phyloP scores from a whole-genome alignment of 92 coral and sea anemone species.

The Phymanthus crucifer region DNA sequence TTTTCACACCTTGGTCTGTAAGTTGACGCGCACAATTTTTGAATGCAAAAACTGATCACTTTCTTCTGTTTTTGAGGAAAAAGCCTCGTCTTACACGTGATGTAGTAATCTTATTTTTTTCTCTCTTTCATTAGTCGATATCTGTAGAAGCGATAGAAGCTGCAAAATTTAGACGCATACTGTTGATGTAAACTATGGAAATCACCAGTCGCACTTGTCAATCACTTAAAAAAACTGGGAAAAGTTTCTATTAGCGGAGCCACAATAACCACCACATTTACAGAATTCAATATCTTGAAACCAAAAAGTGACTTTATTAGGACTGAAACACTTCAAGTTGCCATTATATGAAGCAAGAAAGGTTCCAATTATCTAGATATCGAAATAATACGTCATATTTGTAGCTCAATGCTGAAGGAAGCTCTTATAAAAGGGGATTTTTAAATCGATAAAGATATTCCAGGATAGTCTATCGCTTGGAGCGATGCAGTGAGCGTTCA shows the following conservation, averaged over 20 bases:
- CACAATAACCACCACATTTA: neutral
- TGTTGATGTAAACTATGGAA: neutral
- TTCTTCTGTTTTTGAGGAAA: neutral
- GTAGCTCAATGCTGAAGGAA: neutral
- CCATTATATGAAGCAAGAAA: neutral
- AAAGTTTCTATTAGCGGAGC: neutral
- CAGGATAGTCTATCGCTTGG: constrained; percentile 3
- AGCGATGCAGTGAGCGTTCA: neutral
- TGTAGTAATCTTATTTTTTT: neutral
- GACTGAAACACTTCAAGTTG: neutral
- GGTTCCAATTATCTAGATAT: neutral
- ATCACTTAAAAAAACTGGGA: constrained; percentile 9
- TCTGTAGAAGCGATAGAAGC: neutral
- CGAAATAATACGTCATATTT: neutral
- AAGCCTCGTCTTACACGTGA: neutral
- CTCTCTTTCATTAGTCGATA: neutral
- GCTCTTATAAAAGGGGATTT: neutral
- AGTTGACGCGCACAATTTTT: too few relatives aligned
- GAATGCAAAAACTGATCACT: too few relatives aligned
- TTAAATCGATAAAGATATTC: neutral
- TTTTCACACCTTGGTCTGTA: neutral
- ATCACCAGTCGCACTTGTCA: constrained; percentile 1
- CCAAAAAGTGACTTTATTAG: neutral
- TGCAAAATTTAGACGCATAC: neutral
- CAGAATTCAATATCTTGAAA: too few relatives aligned